phyloP scores from a whole-genome alignment of 2,888 invertebrate genomes.

The Agonopterix subpropinquella region DNA sequence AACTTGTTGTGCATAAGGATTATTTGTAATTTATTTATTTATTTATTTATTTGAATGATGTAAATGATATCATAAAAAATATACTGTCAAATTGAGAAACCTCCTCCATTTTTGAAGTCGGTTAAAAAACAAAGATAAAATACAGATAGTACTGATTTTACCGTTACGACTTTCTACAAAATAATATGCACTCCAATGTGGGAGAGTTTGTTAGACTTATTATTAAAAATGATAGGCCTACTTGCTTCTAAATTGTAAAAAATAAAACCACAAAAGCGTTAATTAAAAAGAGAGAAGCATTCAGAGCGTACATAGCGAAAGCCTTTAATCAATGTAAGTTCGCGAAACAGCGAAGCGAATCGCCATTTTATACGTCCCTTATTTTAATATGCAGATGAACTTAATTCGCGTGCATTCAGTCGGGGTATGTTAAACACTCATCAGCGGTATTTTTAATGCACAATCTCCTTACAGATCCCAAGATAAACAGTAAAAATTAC shows the following conservation, averaged over 20 bases:
- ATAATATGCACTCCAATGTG: no score
- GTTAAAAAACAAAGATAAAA: no score
- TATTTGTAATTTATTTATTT: no score
- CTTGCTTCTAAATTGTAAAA: no score
- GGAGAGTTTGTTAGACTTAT: neutral
- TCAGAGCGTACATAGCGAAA: constrained; percentile 41
- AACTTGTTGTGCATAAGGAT: no score
- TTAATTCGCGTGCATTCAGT: constrained; percentile 37
- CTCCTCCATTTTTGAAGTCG: no score
- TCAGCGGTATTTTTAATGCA: constrained; percentile 50
- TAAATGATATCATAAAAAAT: no score
- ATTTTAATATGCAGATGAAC: constrained; percentile 42
- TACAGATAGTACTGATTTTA: no score
- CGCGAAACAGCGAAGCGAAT: constrained; percentile 34
- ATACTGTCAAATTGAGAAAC: no score
- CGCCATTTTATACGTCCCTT: constrained; percentile 30
- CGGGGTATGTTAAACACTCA: constrained; percentile 43
- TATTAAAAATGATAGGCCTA: neutral
- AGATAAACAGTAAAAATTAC: constrained; percentile 64
- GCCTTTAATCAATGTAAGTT: constrained; percentile 42
- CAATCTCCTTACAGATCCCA: constrained; percentile 49
- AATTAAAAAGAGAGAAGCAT: constrained; percentile 33
- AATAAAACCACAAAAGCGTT: constrained; percentile 20
- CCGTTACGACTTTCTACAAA: no score
- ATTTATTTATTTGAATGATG: no score